Base-by-base conservation (phyloP, 2,797 vertebrate genomes). In the Pempheris klunzingeri region DNA sequence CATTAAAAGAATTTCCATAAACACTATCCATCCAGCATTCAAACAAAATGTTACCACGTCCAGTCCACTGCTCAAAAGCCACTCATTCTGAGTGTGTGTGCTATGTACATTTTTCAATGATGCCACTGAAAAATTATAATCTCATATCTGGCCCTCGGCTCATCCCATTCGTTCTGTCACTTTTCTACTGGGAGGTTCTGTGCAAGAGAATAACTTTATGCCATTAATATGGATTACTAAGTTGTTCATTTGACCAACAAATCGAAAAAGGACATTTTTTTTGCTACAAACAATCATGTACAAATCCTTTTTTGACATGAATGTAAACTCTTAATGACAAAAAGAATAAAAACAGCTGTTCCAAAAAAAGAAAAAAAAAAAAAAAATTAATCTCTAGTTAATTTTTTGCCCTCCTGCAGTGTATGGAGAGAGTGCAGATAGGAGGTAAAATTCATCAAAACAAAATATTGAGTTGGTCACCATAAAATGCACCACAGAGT, bases 271-370 rank as follows among this genome's bases (percentile, higher is more conserved):
- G 82, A 83, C 64, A 41, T 90, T 80, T 92, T 93, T 94, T 92
- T 93, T 94, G 92, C 93, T 94, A 93, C 95, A 92, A 94, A 95
- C 92, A 94, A 92, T 96, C 95, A 89, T 91, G 90, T 91, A 92
- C 91, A 92, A 92, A 55, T 68, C 83, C 26, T 88, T 92, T 88
- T 88, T 92, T 88, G 93, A 96, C 94, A 93, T 92, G 90, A 93
- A 94, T 94, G 95, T 94, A 96, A 96, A 96, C 94, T 94, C 87
- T 93, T 76, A 28, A 89, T 90, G 87, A 85, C 77, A 86, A 87
- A 65, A 82, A 79, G 58, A 64, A 59, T 26, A 7, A 80, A 66
- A 75, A 81, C 71, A 74, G 80, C 78, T 92, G 83, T 81, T 67
- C 55, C 47, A 61, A 77, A 55, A 69, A 81, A 9, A 50, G n/a